Percentiles rank a stretch among this genome's conserved stretches.
Evolutionary conservation across 2,888 invertebrate genomes (phyloP).

Genomic region (Tipula unca): DNA sequence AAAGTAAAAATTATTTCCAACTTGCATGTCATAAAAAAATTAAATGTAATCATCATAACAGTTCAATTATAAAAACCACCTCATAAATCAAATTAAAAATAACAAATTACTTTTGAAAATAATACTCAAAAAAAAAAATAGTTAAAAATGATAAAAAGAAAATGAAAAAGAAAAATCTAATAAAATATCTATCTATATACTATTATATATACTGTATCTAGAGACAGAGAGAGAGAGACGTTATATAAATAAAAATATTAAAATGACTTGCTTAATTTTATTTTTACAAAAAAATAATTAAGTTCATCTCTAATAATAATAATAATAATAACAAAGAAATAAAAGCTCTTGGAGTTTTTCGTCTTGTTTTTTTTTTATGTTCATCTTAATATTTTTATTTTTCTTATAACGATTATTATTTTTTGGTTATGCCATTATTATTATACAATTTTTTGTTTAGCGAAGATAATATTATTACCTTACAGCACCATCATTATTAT

Average conservation of each 20-base stretch:
- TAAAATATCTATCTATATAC: background rate
- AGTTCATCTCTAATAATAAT: background rate
- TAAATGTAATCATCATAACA: constrained; percentile 8
- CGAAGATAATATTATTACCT: background rate
- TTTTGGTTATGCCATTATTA: background rate
- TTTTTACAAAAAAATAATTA: background rate
- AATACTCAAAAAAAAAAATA: background rate
- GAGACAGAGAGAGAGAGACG: too few relatives aligned
- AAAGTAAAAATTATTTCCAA: background rate
- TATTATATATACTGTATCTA: too few relatives aligned
- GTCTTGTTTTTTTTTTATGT: background rate
- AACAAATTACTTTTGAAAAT: constrained; percentile 14
- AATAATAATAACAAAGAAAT: background rate
- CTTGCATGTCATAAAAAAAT: background rate
- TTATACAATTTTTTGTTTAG: background rate
- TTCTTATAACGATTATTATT: background rate
- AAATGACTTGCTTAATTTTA: constrained; percentile 8
- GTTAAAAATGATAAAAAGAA: background rate
- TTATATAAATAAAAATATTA: background rate
- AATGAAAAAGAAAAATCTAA: background rate
- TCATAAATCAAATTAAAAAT: constrained; percentile 14
- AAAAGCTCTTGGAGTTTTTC: background rate
- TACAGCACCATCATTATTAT: background rate
- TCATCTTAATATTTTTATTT: background rate
- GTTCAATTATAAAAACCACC: constrained; percentile 14